Evolutionary conservation across 2,797 vertebrate species (phyloP), one percentile per base, ranked within the genome.

Genomic region (Gymnothorax javanicus): DNA sequence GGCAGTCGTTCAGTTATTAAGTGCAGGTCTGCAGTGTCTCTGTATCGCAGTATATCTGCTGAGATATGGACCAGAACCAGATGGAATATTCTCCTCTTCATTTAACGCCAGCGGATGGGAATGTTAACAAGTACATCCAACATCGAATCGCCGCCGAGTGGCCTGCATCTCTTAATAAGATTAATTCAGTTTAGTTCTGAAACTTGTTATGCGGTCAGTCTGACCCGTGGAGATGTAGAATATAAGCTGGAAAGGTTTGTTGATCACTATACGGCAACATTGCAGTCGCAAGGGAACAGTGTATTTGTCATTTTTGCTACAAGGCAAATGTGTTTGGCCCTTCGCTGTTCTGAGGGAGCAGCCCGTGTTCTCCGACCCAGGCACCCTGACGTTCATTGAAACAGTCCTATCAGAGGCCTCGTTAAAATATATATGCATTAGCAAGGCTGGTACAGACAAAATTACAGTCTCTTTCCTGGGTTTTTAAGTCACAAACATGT

Each of bases 1-100:
- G 4, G 50, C 75, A n/a, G 75, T 54, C 73, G 20, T 77, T 79
- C 52, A 54, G 75, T 56, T 4, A 13, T 54, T 54, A 6, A 56
- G 23, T n/a, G 23, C 62, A 7, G 8, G 62, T 67, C 23, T 67
- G 62, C 20, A 67, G 62, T n/a, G 62, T n/a, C n/a, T 67, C 75
- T 79, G 50, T 54, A 56, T 79, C 50, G 20, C 43, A 79, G 50
- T 54, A 54, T 23, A 54, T 27, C 75, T 77, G 20, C 13, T 3
- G 69, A 71, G 69, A 27, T 50, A 50, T 13, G 73, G 43, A 43
- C 73, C 52, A 54, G 1, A 79, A 50, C 75, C 50, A 54, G 56
- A 79, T 79, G 75, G n/a, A 56, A 79, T 43, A 43, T 79, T 56
- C 50, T 75, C 73, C 50, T 75, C 33, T 23, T 79, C 75, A n/a